These are phyloP conservation scores for Spatula clypeata DNA, from an alignment of 2,797 vertebrate genomes.

Conservation along the genomic window DNA sequence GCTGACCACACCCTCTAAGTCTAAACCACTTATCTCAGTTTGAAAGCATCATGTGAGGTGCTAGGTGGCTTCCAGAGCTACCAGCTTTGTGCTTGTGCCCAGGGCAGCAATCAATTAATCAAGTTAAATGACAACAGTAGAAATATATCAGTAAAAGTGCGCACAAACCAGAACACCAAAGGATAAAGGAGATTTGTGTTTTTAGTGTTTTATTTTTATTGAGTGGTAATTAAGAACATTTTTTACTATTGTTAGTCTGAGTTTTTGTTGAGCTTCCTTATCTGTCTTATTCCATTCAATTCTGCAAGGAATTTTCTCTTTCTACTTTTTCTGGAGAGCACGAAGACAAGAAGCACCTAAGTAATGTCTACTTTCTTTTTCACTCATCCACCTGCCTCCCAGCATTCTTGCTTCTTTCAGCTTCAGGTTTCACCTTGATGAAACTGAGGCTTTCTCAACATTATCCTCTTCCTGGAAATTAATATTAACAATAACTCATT, in stretches of 20 bases:
- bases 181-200: not conserved
- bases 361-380: not conserved
- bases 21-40: slow-evolving; percentile 70
- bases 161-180: not conserved
- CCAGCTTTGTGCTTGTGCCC: not conserved
- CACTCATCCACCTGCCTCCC: not conserved
- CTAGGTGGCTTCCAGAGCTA: slow-evolving; percentile 79
- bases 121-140: slow-evolving; percentile 4
- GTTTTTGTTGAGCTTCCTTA: not conserved
- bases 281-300: not conserved
- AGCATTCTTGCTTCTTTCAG: not conserved
- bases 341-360: not conserved
- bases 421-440: not conserved
- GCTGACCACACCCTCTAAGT: slow-evolving; percentile 85
- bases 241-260: not conserved
- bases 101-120: slow-evolving; percentile 6
- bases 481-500: slow-evolving; percentile 10
- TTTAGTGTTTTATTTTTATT: slow-evolving; percentile 20
- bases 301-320: not conserved
- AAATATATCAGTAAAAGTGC: not conserved
- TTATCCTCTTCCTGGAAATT: slow-evolving; percentile 11
- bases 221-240: not conserved
- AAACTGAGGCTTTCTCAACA: not conserved
- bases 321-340: not conserved
- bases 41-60: slow-evolving; percentile 86